Evolutionary conservation across 2,888 invertebrate genomes (phyloP).

Genomic region (Dioctria rufipes): DNA sequence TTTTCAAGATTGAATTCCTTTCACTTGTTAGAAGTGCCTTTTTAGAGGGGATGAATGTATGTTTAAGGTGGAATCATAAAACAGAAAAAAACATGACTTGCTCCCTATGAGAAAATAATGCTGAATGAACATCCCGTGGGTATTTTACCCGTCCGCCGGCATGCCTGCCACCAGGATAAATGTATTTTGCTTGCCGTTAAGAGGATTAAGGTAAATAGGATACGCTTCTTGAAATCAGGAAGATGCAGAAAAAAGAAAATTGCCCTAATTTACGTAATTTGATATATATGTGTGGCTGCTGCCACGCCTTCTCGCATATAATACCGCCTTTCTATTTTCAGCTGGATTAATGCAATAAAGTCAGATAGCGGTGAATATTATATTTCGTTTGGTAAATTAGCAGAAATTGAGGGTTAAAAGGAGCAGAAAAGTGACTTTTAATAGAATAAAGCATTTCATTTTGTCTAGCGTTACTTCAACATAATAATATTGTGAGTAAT

Average conservation of each 20-base stretch:
- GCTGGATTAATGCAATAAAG: conserved; percentile 10
- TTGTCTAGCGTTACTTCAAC: no score
- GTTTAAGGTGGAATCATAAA: not conserved
- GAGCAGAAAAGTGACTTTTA: conserved; percentile 26
- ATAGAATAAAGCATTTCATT: no score
- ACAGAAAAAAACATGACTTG: conserved; percentile 32
- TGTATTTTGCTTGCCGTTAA: not conserved
- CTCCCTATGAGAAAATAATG: conserved; percentile 21
- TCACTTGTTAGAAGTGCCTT: not conserved
- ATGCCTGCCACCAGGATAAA: not conserved
- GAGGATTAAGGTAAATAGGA: not conserved
- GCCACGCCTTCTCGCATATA: no score
- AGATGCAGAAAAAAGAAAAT: not conserved
- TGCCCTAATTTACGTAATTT: conserved; percentile 24
- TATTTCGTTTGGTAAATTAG: not conserved
- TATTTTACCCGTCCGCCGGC: not conserved
- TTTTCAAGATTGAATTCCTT: conserved; percentile 13
- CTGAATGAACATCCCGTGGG: not conserved
- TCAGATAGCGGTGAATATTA: conserved; percentile 19
- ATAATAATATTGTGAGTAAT: no score
- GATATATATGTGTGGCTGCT: not conserved
- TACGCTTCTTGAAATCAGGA: conserved; percentile 23
- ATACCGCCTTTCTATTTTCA: no score
- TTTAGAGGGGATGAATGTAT: not conserved
- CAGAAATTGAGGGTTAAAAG: not conserved